phyloP scores from a whole-genome alignment of 2,113 vertebrate genomes.

The Hypomesus transpacificus region DNA sequence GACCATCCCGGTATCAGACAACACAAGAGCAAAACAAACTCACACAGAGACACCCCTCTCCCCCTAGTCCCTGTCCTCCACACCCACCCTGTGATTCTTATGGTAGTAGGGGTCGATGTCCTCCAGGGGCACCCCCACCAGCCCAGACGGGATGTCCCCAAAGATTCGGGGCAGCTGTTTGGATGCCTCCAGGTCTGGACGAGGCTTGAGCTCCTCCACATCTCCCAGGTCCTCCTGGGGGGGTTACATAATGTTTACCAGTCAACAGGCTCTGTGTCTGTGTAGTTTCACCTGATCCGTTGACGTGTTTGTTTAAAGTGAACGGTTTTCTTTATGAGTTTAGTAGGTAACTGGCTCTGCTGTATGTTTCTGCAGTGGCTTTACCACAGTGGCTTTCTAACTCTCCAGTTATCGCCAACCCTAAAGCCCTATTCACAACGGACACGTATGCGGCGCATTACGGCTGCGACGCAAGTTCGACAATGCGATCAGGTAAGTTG shows the following conservation, averaged over 20 bases:
- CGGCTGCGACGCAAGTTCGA: too few relatives aligned
- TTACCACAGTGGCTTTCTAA: too few relatives aligned
- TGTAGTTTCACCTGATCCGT: too few relatives aligned
- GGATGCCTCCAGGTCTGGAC: constrained; percentile 84
- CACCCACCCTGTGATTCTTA: constrained; percentile 78
- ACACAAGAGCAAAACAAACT: background rate
- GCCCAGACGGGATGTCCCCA: constrained; percentile 80
- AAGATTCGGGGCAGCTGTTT: constrained; percentile 85
- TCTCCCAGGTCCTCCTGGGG: constrained; percentile 67
- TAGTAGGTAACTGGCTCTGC: too few relatives aligned
- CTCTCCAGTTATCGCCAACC: too few relatives aligned
- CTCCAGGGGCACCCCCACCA: constrained; percentile 84
- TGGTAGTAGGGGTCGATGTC: constrained; percentile 84
- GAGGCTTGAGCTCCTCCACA: constrained; percentile 72
- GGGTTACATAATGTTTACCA: background rate
- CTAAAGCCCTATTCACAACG: too few relatives aligned
- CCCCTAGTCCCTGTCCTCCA: background rate
- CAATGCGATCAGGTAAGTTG: too few relatives aligned
- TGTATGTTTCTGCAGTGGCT: too few relatives aligned
- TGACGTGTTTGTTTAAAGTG: too few relatives aligned
- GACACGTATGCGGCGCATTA: too few relatives aligned
- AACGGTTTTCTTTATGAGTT: too few relatives aligned
- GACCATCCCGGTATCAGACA: background rate
- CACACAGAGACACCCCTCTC: background rate
- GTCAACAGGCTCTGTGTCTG: too few relatives aligned